Evolutionary conservation across 2,113 vertebrate genomes (phyloP).

Genomic region (Chaetura pelagica): DNA sequence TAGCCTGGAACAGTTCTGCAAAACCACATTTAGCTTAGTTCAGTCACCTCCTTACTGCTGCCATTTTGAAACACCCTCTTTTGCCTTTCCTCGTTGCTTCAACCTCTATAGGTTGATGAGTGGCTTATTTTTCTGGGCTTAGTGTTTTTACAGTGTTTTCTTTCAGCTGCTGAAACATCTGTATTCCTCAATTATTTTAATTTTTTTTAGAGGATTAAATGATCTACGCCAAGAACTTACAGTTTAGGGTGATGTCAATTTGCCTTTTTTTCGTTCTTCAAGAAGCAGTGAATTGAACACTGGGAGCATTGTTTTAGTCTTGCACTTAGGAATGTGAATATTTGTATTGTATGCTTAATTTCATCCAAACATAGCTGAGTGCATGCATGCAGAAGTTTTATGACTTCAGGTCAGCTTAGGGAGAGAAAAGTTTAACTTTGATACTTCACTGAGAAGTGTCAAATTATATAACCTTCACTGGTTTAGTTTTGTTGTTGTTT

Average conservation of each 20-base stretch:
- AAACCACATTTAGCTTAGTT: not conserved
- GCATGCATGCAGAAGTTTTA: slow-evolving; percentile 68
- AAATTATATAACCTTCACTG: slow-evolving; percentile 9
- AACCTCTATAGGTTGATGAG: slow-evolving; percentile 14
- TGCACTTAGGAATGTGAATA: slow-evolving; percentile 76
- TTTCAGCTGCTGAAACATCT: slow-evolving; percentile 77
- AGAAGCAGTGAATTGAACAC: slow-evolving; percentile 70
- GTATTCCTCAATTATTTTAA: slow-evolving; percentile 34
- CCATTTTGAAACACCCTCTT: slow-evolving; percentile 8
- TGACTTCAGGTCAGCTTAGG: slow-evolving; percentile 64
- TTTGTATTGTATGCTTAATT: slow-evolving; percentile 78
- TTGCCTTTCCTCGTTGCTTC: not conserved
- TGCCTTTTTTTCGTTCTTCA: not conserved
- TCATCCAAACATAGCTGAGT: slow-evolving; percentile 72
- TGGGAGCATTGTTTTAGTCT: slow-evolving; percentile 75
- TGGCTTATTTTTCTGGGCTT: slow-evolving; percentile 59
- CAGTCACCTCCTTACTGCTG: slow-evolving; percentile 1
- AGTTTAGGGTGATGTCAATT: slow-evolving; percentile 73
- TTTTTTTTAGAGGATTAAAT: slow-evolving; percentile 70
- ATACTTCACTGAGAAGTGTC: slow-evolving; percentile 54
- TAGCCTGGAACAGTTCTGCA: not conserved
- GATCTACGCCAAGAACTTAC: slow-evolving; percentile 67
- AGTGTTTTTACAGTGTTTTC: slow-evolving; percentile 75
- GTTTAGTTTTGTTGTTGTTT: too few species aligned
- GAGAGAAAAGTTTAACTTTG: slow-evolving; percentile 28